Base-by-base conservation (phyloP, 2,113 vertebrate genomes). In the Boleophthalmus pectinirostris region DNA sequence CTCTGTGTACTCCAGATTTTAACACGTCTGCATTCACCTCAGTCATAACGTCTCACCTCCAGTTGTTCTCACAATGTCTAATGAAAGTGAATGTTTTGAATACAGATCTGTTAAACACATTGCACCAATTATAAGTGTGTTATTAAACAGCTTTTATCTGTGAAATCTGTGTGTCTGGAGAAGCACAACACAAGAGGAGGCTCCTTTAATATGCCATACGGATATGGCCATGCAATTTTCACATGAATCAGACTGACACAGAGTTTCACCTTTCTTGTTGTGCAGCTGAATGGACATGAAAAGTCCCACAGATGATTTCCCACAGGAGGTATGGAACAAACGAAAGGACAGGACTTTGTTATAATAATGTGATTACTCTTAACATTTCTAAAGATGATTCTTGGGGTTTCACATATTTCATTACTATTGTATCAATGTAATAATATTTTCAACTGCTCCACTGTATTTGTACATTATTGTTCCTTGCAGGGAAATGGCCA, bases 81-180 rank as follows among this genome's bases (percentile, higher is more conserved):
- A 91, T 91, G 9, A 90, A 70, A 70, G 47, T 25, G 70, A 84
- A 76, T 86, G 84, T 82, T 83, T 84, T 84, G 83, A 77, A 74
- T 76, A 82, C 85, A 82, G 38, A 43, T 81, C 76, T 88, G 82
- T 87, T 87, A 90, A 90, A 87, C 86, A 82, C 79, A 82, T 79
- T 74, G 78, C 47, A 3, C 77, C 84, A 81, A 66, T 88, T 88
- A 87, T 85, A 81, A 79, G 73, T n/a, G 64, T 73, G 77, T 82
- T 83, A 80, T 82, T 85, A 91, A 90, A 85, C 87, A 86, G 81
- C 75, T 29, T 77, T 86, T 91, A 89, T 90, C 91, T 90, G 85
- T 88, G 84, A 92, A 87, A 86, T 89, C 85, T 78, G 81, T 69
- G 75, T 82, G 82, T 79, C 71, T 84, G 69, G 12, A 43, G 10